Conservation (phyloP, 1,140 invertebrate genomes). For the Portunus trituberculatus region DNA sequence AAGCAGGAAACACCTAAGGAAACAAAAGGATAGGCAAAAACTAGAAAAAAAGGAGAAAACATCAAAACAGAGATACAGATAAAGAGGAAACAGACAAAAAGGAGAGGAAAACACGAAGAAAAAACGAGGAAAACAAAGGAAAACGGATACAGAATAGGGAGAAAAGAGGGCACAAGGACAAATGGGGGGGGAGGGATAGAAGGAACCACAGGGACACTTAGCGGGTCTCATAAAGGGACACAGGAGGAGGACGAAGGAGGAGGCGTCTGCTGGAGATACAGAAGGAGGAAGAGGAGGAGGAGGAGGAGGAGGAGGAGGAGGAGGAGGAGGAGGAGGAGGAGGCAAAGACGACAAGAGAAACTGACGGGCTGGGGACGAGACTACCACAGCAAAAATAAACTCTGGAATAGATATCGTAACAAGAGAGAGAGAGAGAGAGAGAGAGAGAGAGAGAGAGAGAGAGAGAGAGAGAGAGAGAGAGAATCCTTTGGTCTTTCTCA, state of each 20-base stretch:
- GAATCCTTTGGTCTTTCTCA: background rate
- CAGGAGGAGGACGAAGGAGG: background rate
- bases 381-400: background rate
- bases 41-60: background rate
- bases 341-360: background rate
- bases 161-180: background rate
- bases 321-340: background rate
- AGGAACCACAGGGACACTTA: background rate
- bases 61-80: background rate
- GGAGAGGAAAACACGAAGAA: background rate
- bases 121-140: background rate
- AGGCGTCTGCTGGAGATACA: background rate
- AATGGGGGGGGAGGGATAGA: background rate
- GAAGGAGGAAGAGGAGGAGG: background rate
- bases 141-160: background rate
- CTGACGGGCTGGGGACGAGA: background rate
- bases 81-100: background rate
- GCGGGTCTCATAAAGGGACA: background rate
- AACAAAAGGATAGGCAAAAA: background rate
- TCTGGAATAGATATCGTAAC: background rate
- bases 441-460: constrained; percentile 5
- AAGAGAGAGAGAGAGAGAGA: background rate
- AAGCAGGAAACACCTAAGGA: background rate
- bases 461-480: constrained; percentile 10
- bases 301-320: background rate